A percentile compares a stretch with the other conserved stretches of the same genome.
These are phyloP conservation scores for Dissostichus mawsoni DNA, from an alignment of 2,113 vertebrate species.

Conservation along the genomic window DNA sequence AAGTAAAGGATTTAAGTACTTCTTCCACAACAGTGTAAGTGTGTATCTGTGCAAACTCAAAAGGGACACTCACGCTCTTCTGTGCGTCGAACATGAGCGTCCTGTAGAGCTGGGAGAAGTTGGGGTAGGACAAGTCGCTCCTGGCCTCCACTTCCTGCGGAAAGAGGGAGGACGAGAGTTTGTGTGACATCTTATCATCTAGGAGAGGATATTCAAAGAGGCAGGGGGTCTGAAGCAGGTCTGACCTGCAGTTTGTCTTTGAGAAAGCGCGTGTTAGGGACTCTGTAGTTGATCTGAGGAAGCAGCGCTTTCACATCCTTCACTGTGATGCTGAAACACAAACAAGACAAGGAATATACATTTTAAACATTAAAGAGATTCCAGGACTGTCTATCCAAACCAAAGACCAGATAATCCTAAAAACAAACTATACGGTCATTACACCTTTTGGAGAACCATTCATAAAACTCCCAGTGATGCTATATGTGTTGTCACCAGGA, in stretches of 20 bases:
- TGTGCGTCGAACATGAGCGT: constrained; percentile 91
- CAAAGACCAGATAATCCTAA: not conserved
- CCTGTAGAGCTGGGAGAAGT: constrained; percentile 90
- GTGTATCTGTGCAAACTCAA: not conserved
- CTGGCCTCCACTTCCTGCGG: constrained; percentile 88
- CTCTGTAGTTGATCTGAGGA: constrained; percentile 89
- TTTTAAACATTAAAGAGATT: not conserved
- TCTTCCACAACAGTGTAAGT: constrained; percentile 1
- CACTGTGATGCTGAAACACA: constrained; percentile 81
- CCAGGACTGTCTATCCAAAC: no score
- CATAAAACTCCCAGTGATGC: no score
- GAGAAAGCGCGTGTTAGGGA: constrained; percentile 90
- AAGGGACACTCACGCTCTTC: constrained; percentile 83
- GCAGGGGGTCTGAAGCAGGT: not conserved
- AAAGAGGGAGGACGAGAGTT: not conserved
- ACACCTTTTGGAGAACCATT: not conserved
- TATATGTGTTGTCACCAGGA: constrained; percentile 20
- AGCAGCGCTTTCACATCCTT: constrained; percentile 90
- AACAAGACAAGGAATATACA: not conserved
- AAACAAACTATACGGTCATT: not conserved
- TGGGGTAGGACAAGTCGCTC: constrained; percentile 85
- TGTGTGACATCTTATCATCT: not conserved
- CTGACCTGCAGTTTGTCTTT: constrained; percentile 89
- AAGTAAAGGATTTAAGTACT: constrained; percentile 30
- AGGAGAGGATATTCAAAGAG: constrained; percentile 1